phyloP scores from a whole-genome alignment of 2,888 invertebrate species.

The Eristalis tenax region DNA sequence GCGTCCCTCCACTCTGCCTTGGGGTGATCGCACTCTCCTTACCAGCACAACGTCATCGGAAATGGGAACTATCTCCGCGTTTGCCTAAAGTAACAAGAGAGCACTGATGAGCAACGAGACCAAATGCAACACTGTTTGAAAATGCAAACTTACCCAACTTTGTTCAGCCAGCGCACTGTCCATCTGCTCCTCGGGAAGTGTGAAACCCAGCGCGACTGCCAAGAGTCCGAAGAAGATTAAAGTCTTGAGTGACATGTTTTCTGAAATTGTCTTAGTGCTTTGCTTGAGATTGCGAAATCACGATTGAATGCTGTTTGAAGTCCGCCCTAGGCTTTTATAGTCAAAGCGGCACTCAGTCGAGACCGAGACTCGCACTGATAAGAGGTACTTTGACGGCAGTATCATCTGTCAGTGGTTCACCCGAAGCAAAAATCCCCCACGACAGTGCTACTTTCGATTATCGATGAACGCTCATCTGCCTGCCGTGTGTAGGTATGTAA shows the following conservation, averaged over 20 bases:
- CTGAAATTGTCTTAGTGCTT: neutral
- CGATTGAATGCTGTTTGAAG: neutral
- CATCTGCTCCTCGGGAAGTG: slow-evolving; percentile 8
- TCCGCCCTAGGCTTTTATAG: neutral
- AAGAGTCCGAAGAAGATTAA: slow-evolving; percentile 22
- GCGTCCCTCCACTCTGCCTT: neutral
- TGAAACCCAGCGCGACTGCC: slow-evolving; percentile 13
- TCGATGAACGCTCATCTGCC: no score
- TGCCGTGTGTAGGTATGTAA: no score
- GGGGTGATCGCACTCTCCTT: slow-evolving; percentile 14
- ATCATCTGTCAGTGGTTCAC: no score
- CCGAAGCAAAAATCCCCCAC: no score
- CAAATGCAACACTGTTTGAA: neutral
- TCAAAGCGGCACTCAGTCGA: neutral
- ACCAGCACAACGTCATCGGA: neutral
- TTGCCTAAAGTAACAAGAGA: neutral
- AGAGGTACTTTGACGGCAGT: neutral
- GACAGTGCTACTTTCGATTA: no score
- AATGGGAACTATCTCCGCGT: neutral
- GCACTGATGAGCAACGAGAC: no score
- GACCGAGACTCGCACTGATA: neutral
- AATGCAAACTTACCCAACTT: neutral
- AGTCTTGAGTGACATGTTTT: slow-evolving; percentile 27
- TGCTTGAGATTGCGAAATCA: neutral
- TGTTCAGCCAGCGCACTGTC: neutral